Conservation (phyloP, 2,797 vertebrate species). For the Peromyscus eremicus region DNA sequence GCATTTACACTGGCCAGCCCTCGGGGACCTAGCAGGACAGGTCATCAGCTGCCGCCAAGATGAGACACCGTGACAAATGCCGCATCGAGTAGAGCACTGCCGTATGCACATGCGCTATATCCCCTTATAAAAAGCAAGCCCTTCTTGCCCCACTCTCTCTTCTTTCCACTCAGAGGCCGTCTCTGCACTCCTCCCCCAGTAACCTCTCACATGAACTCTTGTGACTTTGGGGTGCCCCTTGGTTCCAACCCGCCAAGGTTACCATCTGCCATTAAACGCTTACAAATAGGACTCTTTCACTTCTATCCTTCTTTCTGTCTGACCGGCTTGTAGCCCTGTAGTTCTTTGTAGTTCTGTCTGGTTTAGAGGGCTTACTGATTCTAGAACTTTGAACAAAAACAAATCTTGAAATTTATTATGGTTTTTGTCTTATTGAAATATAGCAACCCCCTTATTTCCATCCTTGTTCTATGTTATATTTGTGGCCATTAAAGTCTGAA, state of each 20-base stretch:
- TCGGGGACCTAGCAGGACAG: not conserved
- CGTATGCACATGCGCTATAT: not conserved
- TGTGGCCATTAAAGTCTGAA: not conserved
- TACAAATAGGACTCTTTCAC: not conserved
- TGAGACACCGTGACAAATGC: not conserved
- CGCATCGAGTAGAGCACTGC: not conserved
- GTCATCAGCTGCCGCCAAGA: not conserved
- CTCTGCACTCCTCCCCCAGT: not conserved
- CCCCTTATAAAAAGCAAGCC: not conserved
- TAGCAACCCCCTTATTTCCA: not conserved
- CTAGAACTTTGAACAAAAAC: not conserved
- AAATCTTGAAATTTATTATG: not conserved
- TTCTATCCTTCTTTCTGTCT: not conserved
- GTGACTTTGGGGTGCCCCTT: not conserved
- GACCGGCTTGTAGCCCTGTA: not conserved
- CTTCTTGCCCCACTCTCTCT: not conserved
- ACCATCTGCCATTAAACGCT: not conserved
- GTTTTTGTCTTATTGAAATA: not conserved
- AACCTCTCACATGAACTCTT: not conserved
- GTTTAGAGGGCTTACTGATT: not conserved
- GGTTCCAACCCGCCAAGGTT: not conserved
- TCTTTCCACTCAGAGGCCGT: not conserved
- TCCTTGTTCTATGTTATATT: not conserved
- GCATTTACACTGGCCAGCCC: not conserved
- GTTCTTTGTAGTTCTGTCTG: not conserved